Base-by-base conservation (phyloP, 2,888 invertebrate genomes). In the Tetanocera ferruginea region DNA sequence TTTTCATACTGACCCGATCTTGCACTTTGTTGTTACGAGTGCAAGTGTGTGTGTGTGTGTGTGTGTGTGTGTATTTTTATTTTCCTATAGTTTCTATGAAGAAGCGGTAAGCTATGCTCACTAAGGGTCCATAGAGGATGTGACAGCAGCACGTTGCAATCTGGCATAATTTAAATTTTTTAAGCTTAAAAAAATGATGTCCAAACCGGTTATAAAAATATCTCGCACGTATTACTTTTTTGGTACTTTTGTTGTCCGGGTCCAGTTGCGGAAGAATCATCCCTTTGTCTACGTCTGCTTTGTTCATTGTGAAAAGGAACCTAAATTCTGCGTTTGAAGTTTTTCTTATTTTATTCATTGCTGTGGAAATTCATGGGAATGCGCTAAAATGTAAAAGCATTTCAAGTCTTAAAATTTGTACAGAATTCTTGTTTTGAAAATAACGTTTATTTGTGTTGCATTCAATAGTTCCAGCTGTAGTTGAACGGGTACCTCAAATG, bases 161-260 rank as follows among this genome's bases (percentile, higher is more conserved):
- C 52, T 66, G 28, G 66, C 55, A 23, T 75, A 31, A 55, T 75
- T 75, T 75, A 37, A 75, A 75, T 75, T 55, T 75, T 55, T 67
- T 31, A 51, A 74, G 34, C 69, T 49, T n/a, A 82, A 85, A 83
- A 82, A 81, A 83, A 84, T 87, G 82, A 83, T 85, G 86, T 87
- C 85, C 84, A 84, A 86, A 86, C 86, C 86, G 86, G 86, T 86
- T 77, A 73, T 51, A 19, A 51, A 37, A 73, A 57, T 34, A 49
- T 75, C 74, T 75, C 66, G 66, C 66, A 64, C 51, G 6, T 11
- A 9, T 6, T 57, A 28, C 55, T 57, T 55, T 57, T 57, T 72
- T 6, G 34, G 25, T 51, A 34, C 37, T 62, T 37, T 62, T 62
- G 31, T 60, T 62, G 73, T 57, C 75, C 55, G 66, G 75, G 55